Conservation (phyloP, 2,888 invertebrate genomes). For the Hemithea aestivaria region DNA sequence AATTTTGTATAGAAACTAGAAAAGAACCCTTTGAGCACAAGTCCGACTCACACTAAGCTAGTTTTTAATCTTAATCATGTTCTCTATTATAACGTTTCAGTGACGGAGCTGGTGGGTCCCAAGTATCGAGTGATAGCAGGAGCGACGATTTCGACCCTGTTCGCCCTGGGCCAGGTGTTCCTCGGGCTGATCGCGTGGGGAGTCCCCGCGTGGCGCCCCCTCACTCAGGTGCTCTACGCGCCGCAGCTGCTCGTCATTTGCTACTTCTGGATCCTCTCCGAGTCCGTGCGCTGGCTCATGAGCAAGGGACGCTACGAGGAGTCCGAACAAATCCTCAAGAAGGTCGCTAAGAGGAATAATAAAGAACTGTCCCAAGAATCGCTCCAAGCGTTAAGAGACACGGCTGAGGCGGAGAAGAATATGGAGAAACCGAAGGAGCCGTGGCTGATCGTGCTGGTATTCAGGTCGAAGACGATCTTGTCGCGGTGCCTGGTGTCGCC, state of each 20-base stretch:
- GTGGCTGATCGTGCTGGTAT: constrained; percentile 52
- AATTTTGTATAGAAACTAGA: no score
- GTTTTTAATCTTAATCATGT: no score
- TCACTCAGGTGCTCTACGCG: constrained; percentile 83
- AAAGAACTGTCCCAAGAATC: constrained; percentile 76
- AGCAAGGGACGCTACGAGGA: constrained; percentile 83
- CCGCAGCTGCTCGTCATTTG: constrained; percentile 84
- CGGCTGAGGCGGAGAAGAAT: constrained; percentile 54
- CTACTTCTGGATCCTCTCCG: constrained; percentile 86
- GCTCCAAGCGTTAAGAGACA: constrained; percentile 57
- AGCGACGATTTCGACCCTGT: constrained; percentile 85
- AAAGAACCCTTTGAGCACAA: no score
- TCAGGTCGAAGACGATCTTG: constrained; percentile 50
- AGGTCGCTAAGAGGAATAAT: constrained; percentile 81
- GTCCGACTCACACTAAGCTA: no score
- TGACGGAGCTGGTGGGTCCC: constrained; percentile 88
- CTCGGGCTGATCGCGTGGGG: constrained; percentile 85
- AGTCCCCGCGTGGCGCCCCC: constrained; percentile 83
- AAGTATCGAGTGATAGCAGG: constrained; percentile 85
- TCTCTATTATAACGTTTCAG: constrained; percentile 57
- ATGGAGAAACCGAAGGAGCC: constrained; percentile 50
- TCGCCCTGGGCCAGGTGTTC: constrained; percentile 86
- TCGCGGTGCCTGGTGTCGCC: constrained; percentile 60
- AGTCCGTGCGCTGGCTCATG: constrained; percentile 88
- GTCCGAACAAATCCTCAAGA: constrained; percentile 80